Conservation (phyloP, 2,888 invertebrate species). For the Lysandra bellargus region DNA sequence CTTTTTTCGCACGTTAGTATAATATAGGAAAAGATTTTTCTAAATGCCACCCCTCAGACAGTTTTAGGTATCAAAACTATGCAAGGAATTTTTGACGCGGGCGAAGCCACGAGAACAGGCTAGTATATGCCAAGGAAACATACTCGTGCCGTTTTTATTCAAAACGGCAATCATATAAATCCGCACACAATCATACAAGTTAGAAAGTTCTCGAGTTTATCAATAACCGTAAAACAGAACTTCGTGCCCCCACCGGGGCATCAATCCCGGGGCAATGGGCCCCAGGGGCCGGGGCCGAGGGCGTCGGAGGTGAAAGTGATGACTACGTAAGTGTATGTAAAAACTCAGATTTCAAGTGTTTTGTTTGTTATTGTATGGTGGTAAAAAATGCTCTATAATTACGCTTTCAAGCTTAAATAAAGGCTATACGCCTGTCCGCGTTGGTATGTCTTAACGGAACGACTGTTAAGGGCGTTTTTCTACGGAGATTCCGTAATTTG, state of each 20-base stretch:
- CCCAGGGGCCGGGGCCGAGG: conserved; percentile 32
- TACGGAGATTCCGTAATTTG: too few relatives aligned
- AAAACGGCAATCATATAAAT: conserved; percentile 23
- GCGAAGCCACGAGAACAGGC: not conserved
- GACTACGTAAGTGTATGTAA: conserved; percentile 23
- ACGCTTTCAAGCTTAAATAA: too few relatives aligned
- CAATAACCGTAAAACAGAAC: conserved; percentile 39
- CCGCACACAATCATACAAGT: conserved; percentile 30
- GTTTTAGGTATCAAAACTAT: too few relatives aligned
- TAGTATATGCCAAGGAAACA: not conserved
- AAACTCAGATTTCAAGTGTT: conserved; percentile 1
- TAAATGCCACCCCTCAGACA: not conserved
- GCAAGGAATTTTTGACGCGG: not conserved
- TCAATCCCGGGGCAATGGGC: conserved; percentile 38
- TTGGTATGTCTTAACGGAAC: too few relatives aligned
- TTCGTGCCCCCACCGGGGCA: conserved; percentile 38
- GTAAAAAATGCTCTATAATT: not conserved
- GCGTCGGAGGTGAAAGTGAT: conserved; percentile 28
- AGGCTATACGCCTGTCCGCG: too few relatives aligned
- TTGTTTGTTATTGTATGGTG: not conserved
- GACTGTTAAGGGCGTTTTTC: too few relatives aligned
- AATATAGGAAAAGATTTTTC: too few relatives aligned
- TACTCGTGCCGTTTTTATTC: conserved; percentile 30
- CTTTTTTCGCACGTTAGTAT: too few relatives aligned
- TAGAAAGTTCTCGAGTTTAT: conserved; percentile 27